Evolutionary conservation across 2,113 vertebrate genomes (phyloP).

Genomic region (Notechis scutatus): DNA sequence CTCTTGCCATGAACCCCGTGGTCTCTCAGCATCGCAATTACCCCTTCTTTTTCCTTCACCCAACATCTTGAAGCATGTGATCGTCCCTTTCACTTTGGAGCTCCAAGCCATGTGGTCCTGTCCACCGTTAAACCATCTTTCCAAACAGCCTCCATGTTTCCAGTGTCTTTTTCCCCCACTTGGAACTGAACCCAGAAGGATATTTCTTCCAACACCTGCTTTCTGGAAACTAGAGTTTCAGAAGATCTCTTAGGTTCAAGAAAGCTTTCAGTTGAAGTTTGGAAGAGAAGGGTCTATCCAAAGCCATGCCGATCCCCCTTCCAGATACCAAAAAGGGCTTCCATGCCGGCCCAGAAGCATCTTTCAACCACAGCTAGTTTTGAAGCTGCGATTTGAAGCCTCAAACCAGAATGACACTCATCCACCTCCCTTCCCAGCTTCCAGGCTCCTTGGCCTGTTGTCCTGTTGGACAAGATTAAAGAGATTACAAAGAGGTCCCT

Average conservation of each 20-base stretch:
- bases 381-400: not conserved
- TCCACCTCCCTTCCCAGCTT: not conserved
- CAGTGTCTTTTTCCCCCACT: no score
- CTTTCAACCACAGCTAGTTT: not conserved
- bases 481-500: slow-evolving; percentile 87
- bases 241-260: not conserved
- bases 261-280: not conserved
- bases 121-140: no score
- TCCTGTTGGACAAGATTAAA: slow-evolving; percentile 85
- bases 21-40: no score
- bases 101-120: no score
- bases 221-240: not conserved
- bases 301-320: not conserved
- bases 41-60: no score
- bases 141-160: no score
- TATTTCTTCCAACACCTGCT: not conserved
- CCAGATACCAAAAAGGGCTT: not conserved
- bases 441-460: slow-evolving; percentile 63
- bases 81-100: no score
- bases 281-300: not conserved
- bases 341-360: not conserved
- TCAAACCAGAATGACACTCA: not conserved
- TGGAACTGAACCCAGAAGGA: no score
- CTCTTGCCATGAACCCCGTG: not conserved
- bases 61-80: no score